These are phyloP conservation scores for Dromius quadrimaculatus DNA, from an alignment of 2,888 invertebrate species.

Conservation along the genomic window DNA sequence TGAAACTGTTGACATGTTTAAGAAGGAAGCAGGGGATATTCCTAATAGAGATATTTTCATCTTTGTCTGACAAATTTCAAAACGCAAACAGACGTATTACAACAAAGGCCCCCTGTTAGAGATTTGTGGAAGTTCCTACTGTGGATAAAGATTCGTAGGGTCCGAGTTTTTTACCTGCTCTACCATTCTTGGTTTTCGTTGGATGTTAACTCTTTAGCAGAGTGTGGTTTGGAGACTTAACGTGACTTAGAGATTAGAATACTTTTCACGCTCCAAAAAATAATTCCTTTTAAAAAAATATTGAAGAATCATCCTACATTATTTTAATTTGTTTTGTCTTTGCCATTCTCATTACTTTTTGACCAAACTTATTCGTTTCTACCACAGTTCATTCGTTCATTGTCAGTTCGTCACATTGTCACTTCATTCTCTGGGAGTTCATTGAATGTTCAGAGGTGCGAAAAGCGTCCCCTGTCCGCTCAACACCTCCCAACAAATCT, in stretches of 20 bases:
- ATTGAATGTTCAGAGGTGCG: slow-evolving; percentile 40
- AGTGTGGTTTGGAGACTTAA: slow-evolving; percentile 23
- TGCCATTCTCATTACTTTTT: no score
- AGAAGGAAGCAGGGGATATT: slow-evolving; percentile 42
- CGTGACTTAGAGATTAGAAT: slow-evolving; percentile 39
- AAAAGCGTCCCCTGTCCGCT: slow-evolving; percentile 6
- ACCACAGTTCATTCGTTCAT: no score
- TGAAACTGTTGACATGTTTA: slow-evolving; percentile 26
- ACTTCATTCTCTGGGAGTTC: slow-evolving; percentile 25
- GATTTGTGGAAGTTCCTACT: slow-evolving; percentile 40
- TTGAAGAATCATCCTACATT: no score
- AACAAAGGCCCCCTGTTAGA: slow-evolving; percentile 36
- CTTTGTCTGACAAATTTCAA: slow-evolving; percentile 33
- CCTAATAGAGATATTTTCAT: slow-evolving; percentile 31
- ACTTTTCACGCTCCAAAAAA: slow-evolving; percentile 16
- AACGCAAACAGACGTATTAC: slow-evolving; percentile 42
- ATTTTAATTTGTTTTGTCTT: no score
- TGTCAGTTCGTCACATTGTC: not conserved
- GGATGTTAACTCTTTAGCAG: slow-evolving; percentile 41
- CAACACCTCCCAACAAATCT: not conserved
- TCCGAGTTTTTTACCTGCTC: slow-evolving; percentile 5
- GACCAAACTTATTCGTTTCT: no score
- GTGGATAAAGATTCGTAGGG: slow-evolving; percentile 3
- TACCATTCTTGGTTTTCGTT: slow-evolving; percentile 26
- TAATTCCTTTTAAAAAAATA: no score